Evolutionary conservation across 2,113 vertebrate genomes (phyloP).

Genomic region (Puntigrus tetrazona): DNA sequence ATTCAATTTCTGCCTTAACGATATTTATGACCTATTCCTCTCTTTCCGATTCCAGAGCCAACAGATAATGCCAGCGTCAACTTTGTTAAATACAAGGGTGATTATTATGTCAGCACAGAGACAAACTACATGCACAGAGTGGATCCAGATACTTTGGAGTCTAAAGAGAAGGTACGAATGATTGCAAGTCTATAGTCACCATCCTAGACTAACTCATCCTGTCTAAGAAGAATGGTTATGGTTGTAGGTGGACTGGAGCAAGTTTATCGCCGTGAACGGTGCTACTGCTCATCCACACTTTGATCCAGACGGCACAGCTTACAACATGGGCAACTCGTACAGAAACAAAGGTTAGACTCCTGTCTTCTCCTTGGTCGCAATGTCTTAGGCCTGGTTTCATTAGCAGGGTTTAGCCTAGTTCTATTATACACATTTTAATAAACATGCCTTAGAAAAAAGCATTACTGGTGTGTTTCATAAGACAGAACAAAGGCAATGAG

Average conservation of each 20-base stretch:
- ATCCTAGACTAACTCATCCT: not conserved
- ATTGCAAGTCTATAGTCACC: not conserved
- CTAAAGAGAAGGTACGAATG: constrained; percentile 83
- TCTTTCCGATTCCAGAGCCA: constrained; percentile 68
- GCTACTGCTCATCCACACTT: constrained; percentile 94
- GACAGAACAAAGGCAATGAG: too few relatives aligned
- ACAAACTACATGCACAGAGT: constrained; percentile 86
- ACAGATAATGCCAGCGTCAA: constrained; percentile 89
- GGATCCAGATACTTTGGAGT: constrained; percentile 83
- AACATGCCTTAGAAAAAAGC: too few relatives aligned
- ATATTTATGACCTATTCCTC: not conserved
- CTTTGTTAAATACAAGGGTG: constrained; percentile 86
- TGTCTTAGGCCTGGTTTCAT: too few relatives aligned
- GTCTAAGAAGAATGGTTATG: not conserved
- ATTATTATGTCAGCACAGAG: constrained; percentile 90
- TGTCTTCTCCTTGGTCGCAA: not conserved
- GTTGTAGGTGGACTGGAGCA: constrained; percentile 91
- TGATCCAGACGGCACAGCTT: constrained; percentile 87
- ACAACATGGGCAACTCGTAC: constrained; percentile 96
- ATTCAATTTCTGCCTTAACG: not conserved
- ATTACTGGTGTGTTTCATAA: too few relatives aligned
- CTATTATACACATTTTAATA: too few relatives aligned
- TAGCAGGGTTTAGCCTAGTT: too few relatives aligned
- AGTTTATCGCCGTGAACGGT: constrained; percentile 89
- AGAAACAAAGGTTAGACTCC: constrained; percentile 77